These are phyloP conservation scores for Sarcophaga bullata DNA, from an alignment of 1,140 invertebrate species.

Conservation along the genomic window DNA sequence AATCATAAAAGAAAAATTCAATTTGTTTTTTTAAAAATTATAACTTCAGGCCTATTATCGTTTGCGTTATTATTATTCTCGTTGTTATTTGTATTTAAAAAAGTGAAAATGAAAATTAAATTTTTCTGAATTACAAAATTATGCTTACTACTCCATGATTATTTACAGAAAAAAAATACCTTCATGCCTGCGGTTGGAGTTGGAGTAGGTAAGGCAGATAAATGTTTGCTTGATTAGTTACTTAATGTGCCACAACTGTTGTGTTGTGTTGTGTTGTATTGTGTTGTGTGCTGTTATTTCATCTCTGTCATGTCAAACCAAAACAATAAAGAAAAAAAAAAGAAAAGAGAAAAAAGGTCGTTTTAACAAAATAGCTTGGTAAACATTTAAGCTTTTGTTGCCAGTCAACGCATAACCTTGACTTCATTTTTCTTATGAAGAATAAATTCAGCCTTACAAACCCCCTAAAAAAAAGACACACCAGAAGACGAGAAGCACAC, in stretches of 20 bases:
- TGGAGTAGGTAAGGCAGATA: background rate
- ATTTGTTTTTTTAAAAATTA: conserved; percentile 19
- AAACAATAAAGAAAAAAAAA: no score
- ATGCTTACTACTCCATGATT: no score
- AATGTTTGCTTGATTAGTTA: conserved; percentile 46
- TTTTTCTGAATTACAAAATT: no score
- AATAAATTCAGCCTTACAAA: background rate
- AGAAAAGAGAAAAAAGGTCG: background rate
- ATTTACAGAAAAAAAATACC: no score
- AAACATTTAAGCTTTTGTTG: background rate
- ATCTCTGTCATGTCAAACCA: background rate
- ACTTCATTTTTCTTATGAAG: conserved; percentile 29
- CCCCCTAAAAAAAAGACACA: no score
- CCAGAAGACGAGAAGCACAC: background rate
- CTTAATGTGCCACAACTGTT: conserved; percentile 43
- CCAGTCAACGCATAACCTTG: conserved; percentile 20
- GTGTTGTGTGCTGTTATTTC: background rate
- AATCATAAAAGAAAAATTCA: background rate
- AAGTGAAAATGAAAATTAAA: no score
- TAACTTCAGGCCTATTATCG: background rate
- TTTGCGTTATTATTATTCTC: no score
- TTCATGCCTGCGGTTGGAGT: no score
- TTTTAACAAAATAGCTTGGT: background rate
- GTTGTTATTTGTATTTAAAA: no score
- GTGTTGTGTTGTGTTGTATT: background rate